Base-by-base conservation (phyloP, 1,140 invertebrate genomes). In the Drosophila punjabiensis region DNA sequence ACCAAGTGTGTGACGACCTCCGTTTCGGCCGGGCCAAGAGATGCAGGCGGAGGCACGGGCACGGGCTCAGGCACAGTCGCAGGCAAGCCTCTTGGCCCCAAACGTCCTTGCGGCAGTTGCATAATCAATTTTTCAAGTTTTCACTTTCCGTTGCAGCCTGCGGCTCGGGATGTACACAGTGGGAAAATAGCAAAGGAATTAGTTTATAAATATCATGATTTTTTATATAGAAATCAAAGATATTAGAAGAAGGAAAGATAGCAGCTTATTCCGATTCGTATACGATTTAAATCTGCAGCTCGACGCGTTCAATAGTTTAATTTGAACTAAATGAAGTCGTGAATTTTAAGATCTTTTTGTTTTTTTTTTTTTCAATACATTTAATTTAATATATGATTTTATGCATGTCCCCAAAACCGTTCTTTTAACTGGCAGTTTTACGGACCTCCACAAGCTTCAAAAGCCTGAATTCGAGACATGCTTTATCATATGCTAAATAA, bases 51-150 rank as follows among this genome's bases (percentile, higher is more conserved):
- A 14, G 56, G 50, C 64, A 55, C n/a, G n/a, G n/a, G n/a, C n/a
- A n/a, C 28, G 24, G 58, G 43, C 67, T 53, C 33, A 39, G 53
- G 18, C 63, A 61, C 35, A 32, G 65, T 48, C 69, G 43, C 35
- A 39, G 66, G 55, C 63, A 76, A 65, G 82, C 83, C 83, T 87
- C 76, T 88, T 73, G 77, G 84, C 85, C 69, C 68, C 87, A 91
- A 74, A 90, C 87, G 87, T 91, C 87, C 87, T 90, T 90, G 86
- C 82, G 70, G 87, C 80, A 82, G 68, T 91, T 91, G 80, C 87
- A 91, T 90, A 91, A 90, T 79, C 76, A 68, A 71, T 84, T 89
- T 85, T 90, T 81, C 85, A 90, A 84, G 85, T 88, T 88, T 88
- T 89, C 84, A 89, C 85, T 88, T 88, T 86, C 85, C 48, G 76